These are phyloP conservation scores for Helleia helle DNA, from an alignment of 2,888 invertebrate genomes.

Conservation along the genomic window DNA sequence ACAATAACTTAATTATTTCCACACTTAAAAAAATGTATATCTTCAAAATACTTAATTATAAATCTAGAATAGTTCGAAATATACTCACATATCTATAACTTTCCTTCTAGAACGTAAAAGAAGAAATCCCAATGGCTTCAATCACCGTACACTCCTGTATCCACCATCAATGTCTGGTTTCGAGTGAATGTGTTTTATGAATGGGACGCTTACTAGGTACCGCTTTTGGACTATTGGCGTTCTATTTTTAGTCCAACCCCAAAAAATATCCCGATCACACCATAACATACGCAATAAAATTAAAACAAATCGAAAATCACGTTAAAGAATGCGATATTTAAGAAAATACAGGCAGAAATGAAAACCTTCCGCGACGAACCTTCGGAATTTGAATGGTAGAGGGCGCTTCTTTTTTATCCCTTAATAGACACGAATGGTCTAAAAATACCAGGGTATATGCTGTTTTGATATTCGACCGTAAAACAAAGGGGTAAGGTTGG, in stretches of 20 bases:
- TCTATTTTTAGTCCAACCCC: constrained; percentile 52
- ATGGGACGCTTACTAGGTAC: constrained; percentile 50
- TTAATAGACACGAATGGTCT: constrained; percentile 60
- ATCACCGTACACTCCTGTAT: constrained; percentile 49
- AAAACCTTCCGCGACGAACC: constrained; percentile 57
- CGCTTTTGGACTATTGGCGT: constrained; percentile 40
- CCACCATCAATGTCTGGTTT: too few species aligned
- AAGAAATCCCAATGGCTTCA: too few species aligned
- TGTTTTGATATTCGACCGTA: constrained; percentile 23
- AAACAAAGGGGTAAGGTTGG: constrained; percentile 15
- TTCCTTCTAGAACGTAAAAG: constrained; percentile 8
- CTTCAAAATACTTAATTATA: too few species aligned
- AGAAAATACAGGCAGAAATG: constrained; percentile 50
- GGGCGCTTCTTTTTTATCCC: constrained; percentile 55
- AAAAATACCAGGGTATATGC: constrained; percentile 47
- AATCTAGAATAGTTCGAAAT: too few species aligned
- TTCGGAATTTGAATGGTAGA: constrained; percentile 66
- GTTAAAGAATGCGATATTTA: constrained; percentile 44
- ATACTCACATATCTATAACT: too few species aligned
- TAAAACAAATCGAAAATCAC: constrained; percentile 29
- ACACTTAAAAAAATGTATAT: too few species aligned
- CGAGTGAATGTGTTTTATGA: constrained; percentile 63
- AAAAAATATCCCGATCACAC: constrained; percentile 7
- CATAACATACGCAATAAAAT: constrained; percentile 9
- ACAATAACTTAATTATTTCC: too few species aligned